These are phyloP conservation scores for Hedya salicella DNA, from an alignment of 2,888 invertebrate species.

Conservation along the genomic window DNA sequence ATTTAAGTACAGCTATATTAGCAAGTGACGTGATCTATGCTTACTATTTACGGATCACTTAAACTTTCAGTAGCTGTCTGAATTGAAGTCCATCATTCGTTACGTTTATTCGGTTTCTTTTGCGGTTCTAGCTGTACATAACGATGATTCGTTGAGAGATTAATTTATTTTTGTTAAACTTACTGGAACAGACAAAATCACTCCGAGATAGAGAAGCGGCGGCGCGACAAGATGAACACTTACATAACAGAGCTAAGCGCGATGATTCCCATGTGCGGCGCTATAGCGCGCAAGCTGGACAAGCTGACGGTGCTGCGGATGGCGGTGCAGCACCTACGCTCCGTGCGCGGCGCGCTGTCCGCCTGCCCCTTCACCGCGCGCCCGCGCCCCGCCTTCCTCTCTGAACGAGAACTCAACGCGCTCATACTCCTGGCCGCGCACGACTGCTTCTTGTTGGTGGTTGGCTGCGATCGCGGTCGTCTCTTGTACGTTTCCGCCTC, in stretches of 20 bases:
- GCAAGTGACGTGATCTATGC: no score
- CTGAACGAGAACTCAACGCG: constrained; percentile 94
- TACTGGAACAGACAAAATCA: constrained; percentile 92
- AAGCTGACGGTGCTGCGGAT: constrained; percentile 95
- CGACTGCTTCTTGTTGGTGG: constrained; percentile 96
- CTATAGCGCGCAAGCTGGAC: constrained; percentile 96
- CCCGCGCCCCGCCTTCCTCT: constrained; percentile 92
- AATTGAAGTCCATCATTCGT: no score
- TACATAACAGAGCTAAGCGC: constrained; percentile 95
- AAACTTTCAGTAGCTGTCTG: no score
- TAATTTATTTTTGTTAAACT: no score
- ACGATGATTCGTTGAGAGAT: no score
- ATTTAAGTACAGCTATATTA: no score
- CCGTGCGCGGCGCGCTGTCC: constrained; percentile 77
- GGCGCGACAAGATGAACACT: constrained; percentile 98
- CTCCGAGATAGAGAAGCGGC: constrained; percentile 97
- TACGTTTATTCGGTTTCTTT: no score
- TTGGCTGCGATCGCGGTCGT: constrained; percentile 96
- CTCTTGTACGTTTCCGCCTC: constrained; percentile 96
- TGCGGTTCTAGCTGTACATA: no score
- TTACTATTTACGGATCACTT: no score
- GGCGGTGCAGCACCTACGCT: constrained; percentile 97
- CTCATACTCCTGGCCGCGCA: constrained; percentile 92
- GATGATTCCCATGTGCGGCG: constrained; percentile 97
- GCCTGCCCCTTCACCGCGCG: constrained; percentile 89